phyloP scores from a whole-genome alignment of 2,797 vertebrate genomes.

The Gastrophryne carolinensis region DNA sequence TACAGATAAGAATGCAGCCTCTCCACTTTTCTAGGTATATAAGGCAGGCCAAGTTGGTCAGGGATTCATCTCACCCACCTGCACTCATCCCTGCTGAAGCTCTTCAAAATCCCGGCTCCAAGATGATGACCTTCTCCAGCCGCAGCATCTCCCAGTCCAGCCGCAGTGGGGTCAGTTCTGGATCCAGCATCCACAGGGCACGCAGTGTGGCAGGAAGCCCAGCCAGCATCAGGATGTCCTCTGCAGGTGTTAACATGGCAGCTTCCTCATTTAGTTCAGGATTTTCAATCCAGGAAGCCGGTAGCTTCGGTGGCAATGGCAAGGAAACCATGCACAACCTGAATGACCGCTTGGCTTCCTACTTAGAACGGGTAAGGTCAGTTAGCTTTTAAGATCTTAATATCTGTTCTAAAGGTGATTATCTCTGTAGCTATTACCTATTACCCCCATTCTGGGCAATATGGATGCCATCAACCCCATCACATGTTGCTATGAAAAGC shows the following conservation, averaged over 20 bases:
- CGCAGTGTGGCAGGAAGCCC: slow-evolving; percentile 77
- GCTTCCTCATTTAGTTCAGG: slow-evolving; percentile 56
- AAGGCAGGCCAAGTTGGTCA: not conserved
- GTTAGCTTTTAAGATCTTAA: too few relatives aligned
- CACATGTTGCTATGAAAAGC: too few relatives aligned
- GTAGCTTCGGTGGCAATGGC: slow-evolving; percentile 59
- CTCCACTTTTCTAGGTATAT: slow-evolving; percentile 13
- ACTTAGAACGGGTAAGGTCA: slow-evolving; percentile 84
- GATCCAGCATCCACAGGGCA: slow-evolving; percentile 60
- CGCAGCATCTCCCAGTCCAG: not conserved
- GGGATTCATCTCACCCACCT: not conserved
- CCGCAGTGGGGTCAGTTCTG: not conserved
- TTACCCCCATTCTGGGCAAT: too few relatives aligned
- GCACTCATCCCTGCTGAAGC: not conserved
- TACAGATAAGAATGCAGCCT: not conserved
- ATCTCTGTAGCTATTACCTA: too few relatives aligned
- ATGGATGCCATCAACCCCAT: too few relatives aligned
- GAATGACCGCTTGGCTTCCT: slow-evolving; percentile 89
- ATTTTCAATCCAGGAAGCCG: not conserved
- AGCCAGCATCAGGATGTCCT: slow-evolving; percentile 71
- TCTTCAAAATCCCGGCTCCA: not conserved
- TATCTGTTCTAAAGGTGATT: too few relatives aligned
- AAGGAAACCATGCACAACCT: slow-evolving; percentile 96
- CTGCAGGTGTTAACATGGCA: slow-evolving; percentile 56
- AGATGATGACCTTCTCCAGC: slow-evolving; percentile 24